Percentiles rank a stretch among this genome's conserved stretches.
These are phyloP conservation scores for Luscinia luscinia DNA, from an alignment of 2,797 vertebrate species.

Conservation along the genomic window DNA sequence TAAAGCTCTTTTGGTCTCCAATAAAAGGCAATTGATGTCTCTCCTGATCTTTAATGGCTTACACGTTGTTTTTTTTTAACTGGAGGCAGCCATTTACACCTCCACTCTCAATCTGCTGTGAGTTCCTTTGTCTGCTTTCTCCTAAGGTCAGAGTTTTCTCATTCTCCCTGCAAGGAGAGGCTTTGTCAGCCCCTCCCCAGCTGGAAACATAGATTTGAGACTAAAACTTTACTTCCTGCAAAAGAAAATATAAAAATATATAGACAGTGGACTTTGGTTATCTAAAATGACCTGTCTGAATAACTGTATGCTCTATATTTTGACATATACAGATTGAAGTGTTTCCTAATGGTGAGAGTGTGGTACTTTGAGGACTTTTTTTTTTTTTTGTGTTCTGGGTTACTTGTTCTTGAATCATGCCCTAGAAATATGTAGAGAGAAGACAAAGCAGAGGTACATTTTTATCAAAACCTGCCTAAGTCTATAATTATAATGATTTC, in stretches of 20 bases:
- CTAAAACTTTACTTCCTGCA: not conserved
- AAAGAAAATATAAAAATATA: not conserved
- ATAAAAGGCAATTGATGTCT: not conserved
- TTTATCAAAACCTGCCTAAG: not conserved
- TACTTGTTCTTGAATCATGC: not conserved
- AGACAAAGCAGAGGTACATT: not conserved
- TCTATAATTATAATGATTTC: not conserved
- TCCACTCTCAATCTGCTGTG: not conserved
- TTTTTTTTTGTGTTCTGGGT: not conserved
- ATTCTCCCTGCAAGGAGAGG: not conserved
- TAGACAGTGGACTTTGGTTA: not conserved
- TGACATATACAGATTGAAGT: not conserved
- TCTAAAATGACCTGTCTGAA: not conserved
- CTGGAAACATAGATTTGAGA: not conserved
- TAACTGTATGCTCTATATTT: not conserved
- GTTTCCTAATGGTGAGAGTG: not conserved
- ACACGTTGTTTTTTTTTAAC: not conserved
- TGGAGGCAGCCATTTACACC: not conserved
- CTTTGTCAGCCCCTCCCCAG: not conserved
- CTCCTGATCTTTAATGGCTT: not conserved
- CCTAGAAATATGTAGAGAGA: not conserved
- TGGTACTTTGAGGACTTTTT: not conserved
- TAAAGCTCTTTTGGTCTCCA: conserved; percentile 6
- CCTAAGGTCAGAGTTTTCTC: not conserved
- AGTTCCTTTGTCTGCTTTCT: not conserved